Evolutionary conservation across 1,140 invertebrate species (phyloP).

Genomic region (Danaus plexippus): DNA sequence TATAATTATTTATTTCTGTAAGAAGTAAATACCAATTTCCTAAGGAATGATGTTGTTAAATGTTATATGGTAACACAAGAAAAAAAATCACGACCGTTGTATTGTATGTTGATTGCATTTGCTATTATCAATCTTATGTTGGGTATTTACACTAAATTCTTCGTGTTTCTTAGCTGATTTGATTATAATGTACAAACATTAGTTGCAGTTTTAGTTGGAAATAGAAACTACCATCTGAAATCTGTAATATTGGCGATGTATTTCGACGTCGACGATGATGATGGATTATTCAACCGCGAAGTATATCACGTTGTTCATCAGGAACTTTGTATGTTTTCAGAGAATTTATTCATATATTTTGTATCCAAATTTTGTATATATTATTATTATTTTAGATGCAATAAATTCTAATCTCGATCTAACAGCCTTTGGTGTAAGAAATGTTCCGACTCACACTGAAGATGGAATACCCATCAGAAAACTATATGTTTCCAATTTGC

Average conservation of each 20-base stretch:
- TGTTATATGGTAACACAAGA: not conserved
- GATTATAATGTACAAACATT: constrained; percentile 32
- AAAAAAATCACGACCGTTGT: constrained; percentile 45
- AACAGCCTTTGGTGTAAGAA: constrained; percentile 34
- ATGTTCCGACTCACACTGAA: constrained; percentile 62
- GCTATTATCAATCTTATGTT: constrained; percentile 46
- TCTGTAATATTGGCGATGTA: constrained; percentile 39
- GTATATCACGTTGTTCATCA: constrained; percentile 42
- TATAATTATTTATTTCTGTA: constrained; percentile 3
- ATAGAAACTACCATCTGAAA: constrained; percentile 18
- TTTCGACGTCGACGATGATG: constrained; percentile 43
- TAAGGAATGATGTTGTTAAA: not conserved
- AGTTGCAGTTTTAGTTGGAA: constrained; percentile 18
- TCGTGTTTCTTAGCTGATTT: constrained; percentile 31
- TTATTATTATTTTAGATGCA: constrained; percentile 34
- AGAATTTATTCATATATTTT: constrained; percentile 11
- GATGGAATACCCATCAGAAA: constrained; percentile 67
- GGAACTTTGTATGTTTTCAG: constrained; percentile 46
- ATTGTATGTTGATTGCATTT: constrained; percentile 50
- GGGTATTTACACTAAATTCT: constrained; percentile 52
- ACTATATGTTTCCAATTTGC: constrained; percentile 59
- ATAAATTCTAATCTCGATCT: constrained; percentile 37
- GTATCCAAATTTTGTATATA: constrained; percentile 11
- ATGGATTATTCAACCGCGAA: constrained; percentile 39
- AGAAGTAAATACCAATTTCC: constrained; percentile 24